Evolutionary conservation across 2,113 vertebrate genomes (phyloP), one percentile per base, ranked within the genome.

Genomic region (Protomyctophum bolini): DNA sequence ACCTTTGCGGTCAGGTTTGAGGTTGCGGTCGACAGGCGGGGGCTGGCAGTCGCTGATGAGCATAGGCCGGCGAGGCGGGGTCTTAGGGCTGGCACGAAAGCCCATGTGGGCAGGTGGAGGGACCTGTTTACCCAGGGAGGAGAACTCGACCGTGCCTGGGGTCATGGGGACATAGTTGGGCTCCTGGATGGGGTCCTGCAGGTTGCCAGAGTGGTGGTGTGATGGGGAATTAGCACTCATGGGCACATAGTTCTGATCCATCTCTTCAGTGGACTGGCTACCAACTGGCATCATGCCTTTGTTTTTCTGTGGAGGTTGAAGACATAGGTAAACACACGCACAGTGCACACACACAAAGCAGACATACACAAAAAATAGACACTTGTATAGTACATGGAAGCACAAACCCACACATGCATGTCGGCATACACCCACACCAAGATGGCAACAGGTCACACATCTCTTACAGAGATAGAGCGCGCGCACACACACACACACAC

Each of bases 1-100:
- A 98, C 98, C 97, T 98, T 99, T 99, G 72, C 98, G 94, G 86
- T 99, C 96, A 2, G 98, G 98, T 84, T 99, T 99, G 76, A 99
- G 97, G 90, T 99, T 98, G 58, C 98, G 94, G 87, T 99, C 97
- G 80, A 99, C 97, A 0, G 98, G 98, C 0, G 98, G 98, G 0
- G 97, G 98, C 85, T 97, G 97, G 89, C 96, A 98, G 69, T 98
- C 97, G 33, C 90, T 92, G 68, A 86, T 91, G 75, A 93, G 94
- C 77, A 98, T 92, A 7, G 96, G 95, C 78, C 95, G 94, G 79
- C 97, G 92, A 49, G 98, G 97, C 50, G 97, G 97, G 29, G 98
- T 99, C 88, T 99, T 97, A 61, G 98, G 97, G 82, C 97, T 99
- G 71, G 96, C 96, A 75, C 96, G 93, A 86, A 99, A 99, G 76